Evolutionary conservation across 2,888 invertebrate species (phyloP).

Genomic region (Ophioninae sp.): DNA sequence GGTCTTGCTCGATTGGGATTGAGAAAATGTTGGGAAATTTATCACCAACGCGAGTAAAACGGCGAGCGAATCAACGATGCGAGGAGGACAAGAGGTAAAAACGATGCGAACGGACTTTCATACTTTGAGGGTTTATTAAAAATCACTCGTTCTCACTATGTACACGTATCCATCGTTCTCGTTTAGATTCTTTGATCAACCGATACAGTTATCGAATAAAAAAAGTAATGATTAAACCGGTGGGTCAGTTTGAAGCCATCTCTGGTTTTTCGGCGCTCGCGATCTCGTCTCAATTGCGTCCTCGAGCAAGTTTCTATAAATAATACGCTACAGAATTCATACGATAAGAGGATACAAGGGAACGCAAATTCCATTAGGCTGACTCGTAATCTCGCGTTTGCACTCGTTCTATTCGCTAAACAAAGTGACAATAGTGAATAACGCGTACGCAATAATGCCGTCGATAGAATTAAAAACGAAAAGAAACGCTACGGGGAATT

Average conservation of each 20-base stretch:
- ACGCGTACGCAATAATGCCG: constrained; percentile 38
- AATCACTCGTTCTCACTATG: constrained; percentile 61
- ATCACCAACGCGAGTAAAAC: too few relatives aligned
- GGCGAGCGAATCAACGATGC: not conserved
- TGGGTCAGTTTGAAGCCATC: constrained; percentile 28
- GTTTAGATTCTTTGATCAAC: constrained; percentile 34
- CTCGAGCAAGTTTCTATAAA: constrained; percentile 29
- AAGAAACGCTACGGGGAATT: not conserved
- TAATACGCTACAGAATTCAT: constrained; percentile 12
- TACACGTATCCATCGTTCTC: constrained; percentile 56
- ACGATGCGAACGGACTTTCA: constrained; percentile 9
- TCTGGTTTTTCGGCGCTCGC: constrained; percentile 18
- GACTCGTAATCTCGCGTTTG: not conserved
- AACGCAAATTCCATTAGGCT: constrained; percentile 1
- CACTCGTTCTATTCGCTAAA: constrained; percentile 32
- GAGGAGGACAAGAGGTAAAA: not conserved
- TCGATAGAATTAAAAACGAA: constrained; percentile 11
- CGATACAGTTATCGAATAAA: constrained; percentile 38
- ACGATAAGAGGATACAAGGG: not conserved
- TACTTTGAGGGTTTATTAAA: constrained; percentile 58
- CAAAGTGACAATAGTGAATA: constrained; percentile 39
- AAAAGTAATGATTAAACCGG: constrained; percentile 45
- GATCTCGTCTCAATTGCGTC: not conserved
- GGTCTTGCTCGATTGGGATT: too few relatives aligned
- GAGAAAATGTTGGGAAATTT: too few relatives aligned